These are phyloP conservation scores for Syngnathus scovelli DNA, from an alignment of 2,113 vertebrate species.

Conservation along the genomic window DNA sequence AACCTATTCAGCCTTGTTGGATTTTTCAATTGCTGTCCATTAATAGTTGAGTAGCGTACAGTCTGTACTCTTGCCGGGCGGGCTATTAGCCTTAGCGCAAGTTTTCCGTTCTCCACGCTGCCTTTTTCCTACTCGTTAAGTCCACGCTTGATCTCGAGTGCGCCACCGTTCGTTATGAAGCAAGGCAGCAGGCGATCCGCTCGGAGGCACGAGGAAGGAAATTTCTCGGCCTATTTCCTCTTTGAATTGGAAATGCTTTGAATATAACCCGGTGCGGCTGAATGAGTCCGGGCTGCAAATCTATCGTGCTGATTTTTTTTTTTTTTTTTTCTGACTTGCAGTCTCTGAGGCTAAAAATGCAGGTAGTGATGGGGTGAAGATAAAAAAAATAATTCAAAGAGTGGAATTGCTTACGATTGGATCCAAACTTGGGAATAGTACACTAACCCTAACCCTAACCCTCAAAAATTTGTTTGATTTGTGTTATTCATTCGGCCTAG, in stretches of 20 bases:
- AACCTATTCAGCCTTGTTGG: not conserved
- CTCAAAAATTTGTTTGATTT: too few species aligned
- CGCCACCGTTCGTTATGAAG: not conserved
- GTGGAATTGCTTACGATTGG: not conserved
- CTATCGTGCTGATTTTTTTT: not conserved
- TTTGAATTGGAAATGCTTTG: constrained; percentile 10
- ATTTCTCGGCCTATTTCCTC: not conserved
- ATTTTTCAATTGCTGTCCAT: not conserved
- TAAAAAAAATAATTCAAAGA: not conserved
- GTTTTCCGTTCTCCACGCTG: not conserved
- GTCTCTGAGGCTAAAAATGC: not conserved
- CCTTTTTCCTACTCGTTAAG: not conserved
- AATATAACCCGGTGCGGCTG: not conserved
- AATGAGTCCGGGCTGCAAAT: not conserved
- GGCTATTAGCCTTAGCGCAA: not conserved
- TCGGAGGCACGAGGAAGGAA: not conserved
- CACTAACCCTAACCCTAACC: too few species aligned
- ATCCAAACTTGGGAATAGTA: not conserved
- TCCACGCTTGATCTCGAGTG: not conserved
- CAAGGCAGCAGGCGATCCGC: not conserved
- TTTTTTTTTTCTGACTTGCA: not conserved
- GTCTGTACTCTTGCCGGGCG: not conserved
- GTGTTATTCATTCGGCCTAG: too few species aligned
- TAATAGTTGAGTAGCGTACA: not conserved
- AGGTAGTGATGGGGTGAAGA: not conserved